phyloP scores from a whole-genome alignment of 2,113 vertebrate species.

The Sapajus apella region DNA sequence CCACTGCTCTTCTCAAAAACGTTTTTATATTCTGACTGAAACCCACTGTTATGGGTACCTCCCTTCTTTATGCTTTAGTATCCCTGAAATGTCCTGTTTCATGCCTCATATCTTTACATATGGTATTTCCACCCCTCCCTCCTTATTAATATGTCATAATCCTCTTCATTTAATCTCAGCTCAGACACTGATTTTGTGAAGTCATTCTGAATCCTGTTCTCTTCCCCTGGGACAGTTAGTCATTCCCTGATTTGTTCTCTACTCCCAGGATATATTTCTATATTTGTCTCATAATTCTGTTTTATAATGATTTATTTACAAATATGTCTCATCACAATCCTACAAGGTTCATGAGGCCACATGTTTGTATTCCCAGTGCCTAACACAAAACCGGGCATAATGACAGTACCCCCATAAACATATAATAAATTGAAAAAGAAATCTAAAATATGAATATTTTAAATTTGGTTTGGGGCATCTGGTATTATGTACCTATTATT shows the following conservation, averaged over 20 bases:
- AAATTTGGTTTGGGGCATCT: background rate
- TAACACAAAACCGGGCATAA: background rate
- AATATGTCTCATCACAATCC: background rate
- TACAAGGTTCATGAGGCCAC: background rate
- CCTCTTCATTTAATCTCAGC: slow-evolving; percentile 13
- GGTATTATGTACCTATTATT: background rate
- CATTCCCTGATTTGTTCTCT: background rate
- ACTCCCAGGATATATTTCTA: background rate
- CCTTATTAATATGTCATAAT: background rate
- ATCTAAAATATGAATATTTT: slow-evolving; percentile 24
- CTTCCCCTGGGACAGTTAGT: background rate
- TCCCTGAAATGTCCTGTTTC: background rate
- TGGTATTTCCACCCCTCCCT: background rate
- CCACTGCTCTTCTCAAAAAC: background rate
- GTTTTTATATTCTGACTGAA: background rate
- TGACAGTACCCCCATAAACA: background rate
- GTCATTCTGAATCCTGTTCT: background rate
- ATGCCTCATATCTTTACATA: background rate
- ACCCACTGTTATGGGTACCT: background rate
- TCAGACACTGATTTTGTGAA: background rate
- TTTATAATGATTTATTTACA: background rate
- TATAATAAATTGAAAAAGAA: background rate
- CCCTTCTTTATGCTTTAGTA: background rate
- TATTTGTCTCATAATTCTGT: background rate
- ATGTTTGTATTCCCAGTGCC: background rate